Evolutionary conservation across 2,888 invertebrate species (phyloP).

Genomic region (Stenolophus ochropezus): DNA sequence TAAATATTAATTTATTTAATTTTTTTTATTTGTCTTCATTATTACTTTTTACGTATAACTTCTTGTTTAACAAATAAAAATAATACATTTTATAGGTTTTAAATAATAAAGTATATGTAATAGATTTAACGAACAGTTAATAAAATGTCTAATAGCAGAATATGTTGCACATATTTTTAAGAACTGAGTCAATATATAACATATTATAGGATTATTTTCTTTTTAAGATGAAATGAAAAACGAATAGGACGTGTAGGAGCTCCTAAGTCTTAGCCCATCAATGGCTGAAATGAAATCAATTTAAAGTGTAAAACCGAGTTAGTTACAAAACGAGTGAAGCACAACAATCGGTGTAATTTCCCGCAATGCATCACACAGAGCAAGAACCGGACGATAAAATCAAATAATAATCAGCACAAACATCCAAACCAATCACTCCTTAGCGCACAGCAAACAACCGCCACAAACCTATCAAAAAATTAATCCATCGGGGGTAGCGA

Average conservation of each 20-base stretch:
- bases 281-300: constrained; percentile 2
- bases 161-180: too few species aligned
- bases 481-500: constrained; percentile 30
- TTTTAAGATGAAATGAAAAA: neutral
- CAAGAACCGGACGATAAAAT: constrained; percentile 43
- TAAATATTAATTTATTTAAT: too few species aligned
- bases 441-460: constrained; percentile 54
- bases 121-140: too few species aligned
- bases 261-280: neutral
- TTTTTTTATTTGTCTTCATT: too few species aligned
- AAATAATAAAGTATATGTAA: too few species aligned
- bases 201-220: too few species aligned
- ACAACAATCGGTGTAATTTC: constrained; percentile 30
- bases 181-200: too few species aligned
- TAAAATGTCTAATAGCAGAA: too few species aligned
- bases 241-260: neutral
- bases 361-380: constrained; percentile 25
- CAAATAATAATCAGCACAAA: constrained; percentile 45
- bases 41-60: too few species aligned
- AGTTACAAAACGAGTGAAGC: constrained; percentile 6
- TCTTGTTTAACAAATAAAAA: too few species aligned
- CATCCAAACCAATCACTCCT: constrained; percentile 48
- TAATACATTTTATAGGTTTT: too few species aligned
- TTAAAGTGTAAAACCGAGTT: constrained; percentile 1
- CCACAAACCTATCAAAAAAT: constrained; percentile 42